These are phyloP conservation scores for Hyppa rectilinea DNA, from an alignment of 2,888 invertebrate species.

Conservation along the genomic window DNA sequence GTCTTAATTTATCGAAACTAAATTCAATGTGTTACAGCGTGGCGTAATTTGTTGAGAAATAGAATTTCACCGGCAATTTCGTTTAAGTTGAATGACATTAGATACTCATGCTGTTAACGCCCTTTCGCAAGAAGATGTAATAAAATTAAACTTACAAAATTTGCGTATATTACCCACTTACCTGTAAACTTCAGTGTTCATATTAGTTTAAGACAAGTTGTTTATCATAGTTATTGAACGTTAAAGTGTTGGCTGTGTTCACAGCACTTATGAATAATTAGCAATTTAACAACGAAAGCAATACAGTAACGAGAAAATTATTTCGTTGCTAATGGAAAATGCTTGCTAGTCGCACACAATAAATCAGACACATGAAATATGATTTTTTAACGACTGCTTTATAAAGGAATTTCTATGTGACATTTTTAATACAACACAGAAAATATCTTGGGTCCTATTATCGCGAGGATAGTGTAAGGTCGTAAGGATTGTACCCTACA, in stretches of 20 bases:
- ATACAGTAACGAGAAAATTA: constrained; percentile 26
- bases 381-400: constrained; percentile 63
- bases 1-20: constrained; percentile 58
- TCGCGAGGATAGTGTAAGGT: constrained; percentile 54
- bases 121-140: constrained; percentile 7
- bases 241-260: background rate
- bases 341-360: constrained; percentile 30
- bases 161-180: background rate
- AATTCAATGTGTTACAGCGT: constrained; percentile 44
- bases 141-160: constrained; percentile 7
- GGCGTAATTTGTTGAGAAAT: constrained; percentile 40
- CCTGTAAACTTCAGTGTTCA: constrained; percentile 6
- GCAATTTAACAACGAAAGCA: constrained; percentile 28
- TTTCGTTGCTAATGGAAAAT: constrained; percentile 42
- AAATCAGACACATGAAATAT: constrained; percentile 56
- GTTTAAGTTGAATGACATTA: constrained; percentile 6
- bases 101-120: background rate
- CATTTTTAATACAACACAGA: constrained; percentile 53
- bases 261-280: constrained; percentile 39
- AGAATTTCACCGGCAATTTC: background rate
- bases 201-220: constrained; percentile 8
- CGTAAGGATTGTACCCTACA: constrained; percentile 57
- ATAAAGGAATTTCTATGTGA: constrained; percentile 36
- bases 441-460: constrained; percentile 46
- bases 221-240: background rate